These are phyloP conservation scores for Formica selysi DNA, from an alignment of 1,140 invertebrate species.

Conservation along the genomic window DNA sequence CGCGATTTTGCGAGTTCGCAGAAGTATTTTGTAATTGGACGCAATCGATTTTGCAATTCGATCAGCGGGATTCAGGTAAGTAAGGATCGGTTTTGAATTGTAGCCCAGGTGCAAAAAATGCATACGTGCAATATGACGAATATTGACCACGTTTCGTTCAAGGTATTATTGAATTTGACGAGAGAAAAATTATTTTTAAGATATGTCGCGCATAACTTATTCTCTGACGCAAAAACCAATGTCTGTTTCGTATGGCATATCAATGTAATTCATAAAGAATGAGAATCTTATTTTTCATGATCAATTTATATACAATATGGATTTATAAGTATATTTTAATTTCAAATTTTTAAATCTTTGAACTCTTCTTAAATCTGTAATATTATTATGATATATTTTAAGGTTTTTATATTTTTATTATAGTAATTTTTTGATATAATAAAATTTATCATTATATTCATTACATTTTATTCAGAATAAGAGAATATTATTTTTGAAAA, in stretches of 20 bases:
- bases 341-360: background rate
- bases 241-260: background rate
- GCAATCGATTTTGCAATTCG: conserved; percentile 21
- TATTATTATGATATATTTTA: background rate
- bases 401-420: too few species aligned
- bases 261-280: conserved; percentile 1
- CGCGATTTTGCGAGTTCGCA: conserved; percentile 17
- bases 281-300: background rate
- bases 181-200: conserved; percentile 11
- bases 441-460: background rate
- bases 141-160: background rate
- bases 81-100: background rate
- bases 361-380: background rate
- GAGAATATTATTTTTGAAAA: background rate
- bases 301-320: background rate
- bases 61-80: too few species aligned
- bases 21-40: conserved; percentile 16
- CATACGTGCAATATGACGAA: background rate
- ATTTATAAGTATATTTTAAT: conserved; percentile 22
- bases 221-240: background rate
- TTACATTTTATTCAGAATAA: background rate
- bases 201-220: conserved; percentile 30
- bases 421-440: background rate
- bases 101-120: background rate
- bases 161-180: background rate